These are phyloP conservation scores for Tinamus guttatus DNA, from an alignment of 2,113 vertebrate genomes.

Conservation along the genomic window DNA sequence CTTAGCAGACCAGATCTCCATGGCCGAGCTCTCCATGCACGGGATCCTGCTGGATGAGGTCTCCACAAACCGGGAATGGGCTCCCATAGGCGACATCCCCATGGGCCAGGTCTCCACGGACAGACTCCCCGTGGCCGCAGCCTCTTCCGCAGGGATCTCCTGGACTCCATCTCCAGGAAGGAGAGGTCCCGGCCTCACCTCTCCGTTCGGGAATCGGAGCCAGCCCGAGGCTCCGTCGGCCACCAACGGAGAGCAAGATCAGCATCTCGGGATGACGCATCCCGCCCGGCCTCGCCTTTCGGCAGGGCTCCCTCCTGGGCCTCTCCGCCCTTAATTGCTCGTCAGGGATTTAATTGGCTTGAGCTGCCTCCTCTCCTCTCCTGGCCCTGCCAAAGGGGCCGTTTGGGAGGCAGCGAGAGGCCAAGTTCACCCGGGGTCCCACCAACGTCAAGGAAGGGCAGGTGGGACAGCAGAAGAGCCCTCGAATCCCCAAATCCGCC, in stretches of 20 bases:
- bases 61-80: neutral
- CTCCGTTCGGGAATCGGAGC: neutral
- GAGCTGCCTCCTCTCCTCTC: neutral
- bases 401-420: rapidly evolving
- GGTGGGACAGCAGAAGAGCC: neutral
- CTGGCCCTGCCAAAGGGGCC: neutral
- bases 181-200: neutral
- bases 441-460: rapidly evolving
- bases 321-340: neutral
- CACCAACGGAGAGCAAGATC: neutral
- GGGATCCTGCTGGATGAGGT: rapidly evolving
- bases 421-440: rapidly evolving
- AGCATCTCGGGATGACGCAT: neutral
- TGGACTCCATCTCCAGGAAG: neutral
- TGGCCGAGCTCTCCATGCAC: neutral
- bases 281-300: neutral
- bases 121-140: rapidly evolving
- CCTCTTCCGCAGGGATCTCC: too few species aligned
- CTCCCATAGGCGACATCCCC: neutral
- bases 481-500: rapidly evolving
- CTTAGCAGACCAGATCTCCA: neutral
- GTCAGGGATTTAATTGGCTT: neutral
- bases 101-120: neutral
- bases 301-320: neutral
- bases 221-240: neutral